Evolutionary conservation across 2,113 vertebrate species (phyloP).

Genomic region (Ictalurus furcatus): DNA sequence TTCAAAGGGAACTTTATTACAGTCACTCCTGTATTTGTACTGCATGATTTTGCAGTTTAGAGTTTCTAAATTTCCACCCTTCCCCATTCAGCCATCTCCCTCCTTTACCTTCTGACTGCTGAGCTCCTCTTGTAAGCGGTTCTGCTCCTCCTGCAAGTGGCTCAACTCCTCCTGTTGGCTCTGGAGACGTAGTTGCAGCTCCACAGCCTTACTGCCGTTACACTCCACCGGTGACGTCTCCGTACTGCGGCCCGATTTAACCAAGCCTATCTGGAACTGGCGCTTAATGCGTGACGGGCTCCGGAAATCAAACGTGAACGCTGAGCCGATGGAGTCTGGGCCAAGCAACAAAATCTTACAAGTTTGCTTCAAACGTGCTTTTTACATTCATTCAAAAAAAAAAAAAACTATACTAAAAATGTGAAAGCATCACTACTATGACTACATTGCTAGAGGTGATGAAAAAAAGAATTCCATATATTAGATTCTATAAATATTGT

Average conservation of each 20-base stretch:
- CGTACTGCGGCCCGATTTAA: constrained; percentile 68
- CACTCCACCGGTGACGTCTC: constrained; percentile 74
- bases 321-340: constrained; percentile 76
- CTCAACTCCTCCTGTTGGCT: constrained; percentile 86
- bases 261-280: constrained; percentile 72
- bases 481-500: background rate
- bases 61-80: background rate
- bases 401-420: background rate
- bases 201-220: constrained; percentile 68
- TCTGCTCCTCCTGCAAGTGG: constrained; percentile 81
- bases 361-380: background rate
- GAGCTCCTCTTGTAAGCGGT: constrained; percentile 76
- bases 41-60: background rate
- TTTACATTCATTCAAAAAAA: background rate
- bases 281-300: constrained; percentile 75
- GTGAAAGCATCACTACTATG: background rate
- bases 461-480: background rate
- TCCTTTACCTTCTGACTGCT: constrained; percentile 72
- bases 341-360: background rate
- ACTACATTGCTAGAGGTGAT: background rate
- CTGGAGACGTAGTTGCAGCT: constrained; percentile 79
- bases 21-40: background rate
- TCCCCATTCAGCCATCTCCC: background rate
- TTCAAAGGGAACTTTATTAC: background rate
- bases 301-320: constrained; percentile 87